Evolutionary conservation across 2,888 invertebrate genomes (phyloP).

Genomic region (Trilocha varians): DNA sequence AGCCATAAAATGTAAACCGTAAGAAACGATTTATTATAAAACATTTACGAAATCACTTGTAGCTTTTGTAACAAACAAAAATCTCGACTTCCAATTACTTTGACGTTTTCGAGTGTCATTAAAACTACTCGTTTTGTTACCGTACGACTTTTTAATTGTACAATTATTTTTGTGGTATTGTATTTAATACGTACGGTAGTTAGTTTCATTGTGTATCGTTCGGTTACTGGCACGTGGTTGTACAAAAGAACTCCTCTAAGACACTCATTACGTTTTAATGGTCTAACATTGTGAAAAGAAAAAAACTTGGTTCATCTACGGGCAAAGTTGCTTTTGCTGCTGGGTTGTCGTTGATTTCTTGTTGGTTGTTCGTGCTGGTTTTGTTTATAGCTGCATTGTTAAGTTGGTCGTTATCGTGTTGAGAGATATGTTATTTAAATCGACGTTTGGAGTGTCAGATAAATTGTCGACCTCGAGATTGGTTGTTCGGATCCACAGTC

Average conservation of each 20-base stretch:
- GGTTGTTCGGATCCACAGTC: slow-evolving; percentile 60
- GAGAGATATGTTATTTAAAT: slow-evolving; percentile 62
- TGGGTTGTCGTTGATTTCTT: background rate
- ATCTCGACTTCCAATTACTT: slow-evolving; percentile 55
- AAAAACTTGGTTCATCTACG: slow-evolving; percentile 34
- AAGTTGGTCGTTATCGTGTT: slow-evolving; percentile 26
- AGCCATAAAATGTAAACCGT: background rate
- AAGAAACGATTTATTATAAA: background rate
- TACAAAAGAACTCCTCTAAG: slow-evolving; percentile 60
- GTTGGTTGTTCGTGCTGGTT: background rate
- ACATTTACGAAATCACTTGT: background rate
- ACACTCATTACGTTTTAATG: slow-evolving; percentile 71
- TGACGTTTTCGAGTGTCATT: slow-evolving; percentile 57
- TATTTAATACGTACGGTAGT: slow-evolving; percentile 59
- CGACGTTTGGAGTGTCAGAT: slow-evolving; percentile 61
- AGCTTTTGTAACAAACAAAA: slow-evolving; percentile 30
- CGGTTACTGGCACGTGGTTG: slow-evolving; percentile 63
- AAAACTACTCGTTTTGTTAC: slow-evolving; percentile 29
- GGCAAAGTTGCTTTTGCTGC: slow-evolving; percentile 3
- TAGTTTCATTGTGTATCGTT: slow-evolving; percentile 49
- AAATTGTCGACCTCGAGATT: slow-evolving; percentile 61
- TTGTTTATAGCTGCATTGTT: slow-evolving; percentile 3
- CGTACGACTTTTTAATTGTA: slow-evolving; percentile 7
- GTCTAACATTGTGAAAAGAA: slow-evolving; percentile 54
- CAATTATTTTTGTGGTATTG: slow-evolving; percentile 1